Conservation (phyloP, 2,113 vertebrate genomes). For the Cyrtonyx montezumae region DNA sequence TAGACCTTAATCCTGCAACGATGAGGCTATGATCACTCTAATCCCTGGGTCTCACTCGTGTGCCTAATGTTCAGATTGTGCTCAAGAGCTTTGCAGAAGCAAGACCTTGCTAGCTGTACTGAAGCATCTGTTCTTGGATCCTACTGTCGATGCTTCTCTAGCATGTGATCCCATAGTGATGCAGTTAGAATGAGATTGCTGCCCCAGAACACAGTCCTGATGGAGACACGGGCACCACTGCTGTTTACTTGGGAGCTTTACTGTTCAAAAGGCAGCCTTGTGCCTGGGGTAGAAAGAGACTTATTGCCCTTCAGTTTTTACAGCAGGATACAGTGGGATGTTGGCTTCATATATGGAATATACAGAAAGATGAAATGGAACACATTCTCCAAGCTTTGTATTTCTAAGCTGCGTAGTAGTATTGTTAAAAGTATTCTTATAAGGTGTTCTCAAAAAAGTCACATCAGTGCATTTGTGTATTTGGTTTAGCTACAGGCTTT, state of each 20-base stretch:
- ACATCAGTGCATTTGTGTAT: constrained; percentile 45
- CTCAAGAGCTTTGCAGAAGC: neutral
- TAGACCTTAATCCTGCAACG: neutral
- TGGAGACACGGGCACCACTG: neutral
- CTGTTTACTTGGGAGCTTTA: neutral
- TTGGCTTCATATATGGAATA: neutral
- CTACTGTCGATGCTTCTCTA: neutral
- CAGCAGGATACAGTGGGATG: neutral
- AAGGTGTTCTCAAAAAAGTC: constrained; percentile 25
- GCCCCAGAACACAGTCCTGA: accelerated
- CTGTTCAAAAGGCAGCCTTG: neutral
- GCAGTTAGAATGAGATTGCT: neutral
- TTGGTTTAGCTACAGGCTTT: constrained; percentile 57
- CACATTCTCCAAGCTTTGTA: neutral
- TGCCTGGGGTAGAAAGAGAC: neutral
- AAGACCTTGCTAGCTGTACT: neutral
- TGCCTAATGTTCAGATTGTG: neutral
- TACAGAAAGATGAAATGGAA: neutral
- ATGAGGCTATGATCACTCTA: neutral
- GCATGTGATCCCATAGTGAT: neutral
- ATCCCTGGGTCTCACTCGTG: neutral
- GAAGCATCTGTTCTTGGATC: accelerated
- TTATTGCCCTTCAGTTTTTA: neutral
- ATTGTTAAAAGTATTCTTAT: neutral
- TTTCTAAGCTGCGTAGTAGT: neutral